Evolutionary conservation across 2,797 vertebrate species (phyloP).

Genomic region (Enteromius thamalakanensis): DNA sequence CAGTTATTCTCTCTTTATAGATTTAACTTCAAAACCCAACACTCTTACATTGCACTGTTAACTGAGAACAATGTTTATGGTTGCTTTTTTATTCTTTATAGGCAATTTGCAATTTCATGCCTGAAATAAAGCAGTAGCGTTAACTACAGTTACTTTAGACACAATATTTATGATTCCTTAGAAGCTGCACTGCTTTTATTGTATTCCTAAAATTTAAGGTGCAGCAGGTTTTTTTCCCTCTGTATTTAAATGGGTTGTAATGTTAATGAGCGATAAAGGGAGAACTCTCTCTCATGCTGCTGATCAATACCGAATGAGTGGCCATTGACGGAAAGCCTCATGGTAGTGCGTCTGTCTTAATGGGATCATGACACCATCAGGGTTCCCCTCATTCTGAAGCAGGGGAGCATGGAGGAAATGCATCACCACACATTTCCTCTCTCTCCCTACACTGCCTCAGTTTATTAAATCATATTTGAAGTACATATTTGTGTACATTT

Average conservation of each 20-base stretch:
- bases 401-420: conserved; percentile 23
- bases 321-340: conserved; percentile 23
- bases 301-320: conserved; percentile 45
- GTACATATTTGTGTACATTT: background rate
- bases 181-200: background rate
- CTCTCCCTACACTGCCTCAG: background rate
- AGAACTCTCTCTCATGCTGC: conserved; percentile 2
- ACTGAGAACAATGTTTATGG: background rate
- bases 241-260: background rate
- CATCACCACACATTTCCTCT: conserved; percentile 12
- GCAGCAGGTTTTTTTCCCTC: background rate
- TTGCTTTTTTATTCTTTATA: conserved; percentile 23
- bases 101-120: conserved; percentile 72
- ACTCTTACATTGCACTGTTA: background rate
- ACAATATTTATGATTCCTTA: background rate
- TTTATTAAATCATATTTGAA: conserved; percentile 26
- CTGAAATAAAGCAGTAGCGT: conserved; percentile 59
- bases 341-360: conserved; percentile 28
- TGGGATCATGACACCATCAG: conserved; percentile 48
- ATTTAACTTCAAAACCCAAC: background rate
- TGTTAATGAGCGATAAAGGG: conserved; percentile 16
- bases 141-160: conserved; percentile 49
- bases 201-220: background rate
- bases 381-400: conserved; percentile 16
- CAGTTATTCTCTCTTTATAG: background rate